Evolutionary conservation across 2,113 vertebrate species (phyloP).

Genomic region (Tylochromis polylepis): DNA sequence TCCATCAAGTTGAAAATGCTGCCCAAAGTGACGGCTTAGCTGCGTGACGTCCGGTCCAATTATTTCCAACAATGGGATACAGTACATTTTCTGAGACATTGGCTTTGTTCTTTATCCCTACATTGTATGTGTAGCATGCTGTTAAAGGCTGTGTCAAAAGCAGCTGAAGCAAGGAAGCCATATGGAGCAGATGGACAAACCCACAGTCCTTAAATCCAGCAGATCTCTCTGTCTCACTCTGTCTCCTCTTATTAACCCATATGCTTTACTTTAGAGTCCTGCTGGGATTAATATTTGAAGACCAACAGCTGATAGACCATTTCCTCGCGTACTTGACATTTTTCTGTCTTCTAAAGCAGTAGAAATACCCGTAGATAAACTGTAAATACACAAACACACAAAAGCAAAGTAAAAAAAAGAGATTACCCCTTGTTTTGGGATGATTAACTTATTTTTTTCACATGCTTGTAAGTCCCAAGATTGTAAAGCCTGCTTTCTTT

Average conservation of each 20-base stretch:
- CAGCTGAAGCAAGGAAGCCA: constrained; percentile 23
- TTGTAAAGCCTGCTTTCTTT: neutral
- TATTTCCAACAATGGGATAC: constrained; percentile 30
- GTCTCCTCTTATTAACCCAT: constrained; percentile 44
- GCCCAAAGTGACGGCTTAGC: neutral
- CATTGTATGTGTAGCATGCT: constrained; percentile 6
- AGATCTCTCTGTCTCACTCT: constrained; percentile 9
- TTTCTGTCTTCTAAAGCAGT: neutral
- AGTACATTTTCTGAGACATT: constrained; percentile 6
- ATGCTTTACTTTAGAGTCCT: constrained; percentile 29
- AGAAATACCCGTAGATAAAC: neutral
- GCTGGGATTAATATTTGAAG: constrained; percentile 19
- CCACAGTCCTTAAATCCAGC: constrained; percentile 27
- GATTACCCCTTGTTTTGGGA: neutral
- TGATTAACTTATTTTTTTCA: neutral
- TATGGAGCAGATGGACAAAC: constrained; percentile 52
- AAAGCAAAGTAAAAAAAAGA: neutral
- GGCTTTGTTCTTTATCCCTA: constrained; percentile 23
- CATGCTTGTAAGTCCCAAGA: neutral
- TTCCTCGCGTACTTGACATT: neutral
- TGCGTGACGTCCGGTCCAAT: constrained; percentile 13
- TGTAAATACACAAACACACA: neutral
- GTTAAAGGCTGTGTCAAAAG: neutral
- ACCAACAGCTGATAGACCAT: neutral
- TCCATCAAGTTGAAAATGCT: constrained; percentile 11